Evolutionary conservation across 2,113 vertebrate species (phyloP).

Genomic region (Daubentonia madagascariensis): DNA sequence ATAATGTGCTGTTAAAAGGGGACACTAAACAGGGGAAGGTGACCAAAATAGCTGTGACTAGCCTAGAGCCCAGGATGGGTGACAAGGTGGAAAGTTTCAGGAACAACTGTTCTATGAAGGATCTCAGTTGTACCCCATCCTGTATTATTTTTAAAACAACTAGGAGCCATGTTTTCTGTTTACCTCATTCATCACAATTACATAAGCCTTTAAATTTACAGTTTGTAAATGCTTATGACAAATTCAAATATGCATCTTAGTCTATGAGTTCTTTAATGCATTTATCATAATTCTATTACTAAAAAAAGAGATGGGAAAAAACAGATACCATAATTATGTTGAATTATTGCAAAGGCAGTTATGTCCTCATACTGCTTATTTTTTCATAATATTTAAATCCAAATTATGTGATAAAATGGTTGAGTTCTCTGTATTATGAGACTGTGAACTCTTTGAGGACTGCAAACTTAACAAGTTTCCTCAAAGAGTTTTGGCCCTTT

Average conservation of each 20-base stretch:
- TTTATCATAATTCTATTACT: neutral
- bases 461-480: neutral
- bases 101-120: neutral
- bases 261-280: neutral
- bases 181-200: neutral
- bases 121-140: neutral
- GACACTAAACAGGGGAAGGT: neutral
- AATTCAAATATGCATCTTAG: neutral
- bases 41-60: neutral
- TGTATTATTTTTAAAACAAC: neutral
- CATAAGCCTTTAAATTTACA: neutral
- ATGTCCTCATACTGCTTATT: neutral
- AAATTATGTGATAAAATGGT: neutral
- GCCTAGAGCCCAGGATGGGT: neutral
- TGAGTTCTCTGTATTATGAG: neutral
- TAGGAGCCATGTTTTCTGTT: neutral
- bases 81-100: neutral
- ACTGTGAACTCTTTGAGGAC: neutral
- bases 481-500: neutral
- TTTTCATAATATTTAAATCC: neutral
- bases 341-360: neutral
- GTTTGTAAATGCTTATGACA: neutral
- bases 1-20: neutral
- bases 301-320: neutral
- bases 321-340: neutral